Conservation (phyloP, 2,113 vertebrate genomes). For the Podarcis cretensis region DNA sequence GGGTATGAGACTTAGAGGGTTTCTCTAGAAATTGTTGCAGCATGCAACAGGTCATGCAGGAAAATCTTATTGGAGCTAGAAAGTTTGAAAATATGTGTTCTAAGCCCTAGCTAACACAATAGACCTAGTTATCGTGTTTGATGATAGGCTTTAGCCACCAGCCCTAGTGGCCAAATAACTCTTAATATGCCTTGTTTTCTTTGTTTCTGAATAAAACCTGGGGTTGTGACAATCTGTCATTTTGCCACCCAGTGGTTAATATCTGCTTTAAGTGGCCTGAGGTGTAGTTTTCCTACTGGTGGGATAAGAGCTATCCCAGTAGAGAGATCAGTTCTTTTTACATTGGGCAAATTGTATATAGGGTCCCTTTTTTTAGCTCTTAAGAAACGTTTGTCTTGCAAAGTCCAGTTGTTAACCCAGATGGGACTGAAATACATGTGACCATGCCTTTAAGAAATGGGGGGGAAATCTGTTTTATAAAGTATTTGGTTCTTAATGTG, state of each 20-base stretch:
- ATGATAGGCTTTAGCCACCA: slow-evolving; percentile 7
- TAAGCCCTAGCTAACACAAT: slow-evolving; percentile 5
- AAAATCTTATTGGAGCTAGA: not conserved
- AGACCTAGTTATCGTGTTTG: slow-evolving; percentile 17
- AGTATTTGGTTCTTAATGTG: slow-evolving; percentile 72
- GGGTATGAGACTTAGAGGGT: not conserved
- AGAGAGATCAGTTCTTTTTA: slow-evolving; percentile 32
- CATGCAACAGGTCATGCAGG: not conserved
- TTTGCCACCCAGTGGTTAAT: slow-evolving; percentile 49
- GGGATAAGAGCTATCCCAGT: slow-evolving; percentile 28
- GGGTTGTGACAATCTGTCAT: slow-evolving; percentile 38
- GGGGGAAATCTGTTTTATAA: slow-evolving; percentile 70
- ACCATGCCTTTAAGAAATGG: slow-evolving; percentile 35
- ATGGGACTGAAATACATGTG: slow-evolving; percentile 47
- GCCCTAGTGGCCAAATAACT: slow-evolving; percentile 12
- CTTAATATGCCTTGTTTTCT: slow-evolving; percentile 4
- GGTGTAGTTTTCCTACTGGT: slow-evolving; percentile 29
- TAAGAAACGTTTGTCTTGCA: slow-evolving; percentile 61
- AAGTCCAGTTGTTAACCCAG: slow-evolving; percentile 60
- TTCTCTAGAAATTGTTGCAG: not conserved
- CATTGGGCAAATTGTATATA: slow-evolving; percentile 67
- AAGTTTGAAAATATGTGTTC: slow-evolving; percentile 7
- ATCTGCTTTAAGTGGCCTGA: slow-evolving; percentile 35
- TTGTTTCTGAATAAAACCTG: slow-evolving; percentile 34
- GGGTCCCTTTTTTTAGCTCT: slow-evolving; percentile 46